Evolutionary conservation across 2,888 invertebrate genomes (phyloP), one percentile per base, ranked within the genome.

Genomic region (Cryptophagus acutangulus): DNA sequence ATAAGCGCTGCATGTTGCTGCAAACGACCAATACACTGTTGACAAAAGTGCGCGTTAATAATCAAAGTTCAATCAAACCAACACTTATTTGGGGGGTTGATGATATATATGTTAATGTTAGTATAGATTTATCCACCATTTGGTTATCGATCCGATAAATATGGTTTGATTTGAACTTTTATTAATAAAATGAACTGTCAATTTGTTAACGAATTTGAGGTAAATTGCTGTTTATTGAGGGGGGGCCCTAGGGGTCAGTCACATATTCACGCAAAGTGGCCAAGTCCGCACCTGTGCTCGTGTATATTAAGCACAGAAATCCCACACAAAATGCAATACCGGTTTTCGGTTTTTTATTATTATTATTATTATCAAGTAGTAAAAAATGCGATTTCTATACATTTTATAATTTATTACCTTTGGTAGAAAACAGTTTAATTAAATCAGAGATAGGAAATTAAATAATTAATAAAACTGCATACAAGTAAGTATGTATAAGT

Each of bases 1-100:
- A 88, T 85, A 67, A 92, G 81, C 65, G 91, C 91, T 59, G 87
- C 87, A 76, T 92, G 92, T 84, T 92, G 91, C 85, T 91, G 88
- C 81, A 88, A 84, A 79, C 88, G 87, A 83, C 88, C 87, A 79
- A 85, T 82, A 82, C 88, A 87, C 82, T 89, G 88, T 79, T 87
- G 84, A 82, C 66, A 67, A 66, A 66, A 64, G 49, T 45, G 58
- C 59, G 54, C 59, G 60, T 61, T 62, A 61, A 63, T 59, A 52
- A 49, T 3, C 46, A 55, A 54, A 49, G 49, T 53, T 41, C 55
- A 57, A 63, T 59, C 63, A 63, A 62, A 63, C 62, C 63, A 63
- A 63, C 58, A 54, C 48, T 48, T 41, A 45, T 40, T 43, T 46
- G 38, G 39, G 41, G 18, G 31, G 31, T 31, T 26, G 20, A 3